Base-by-base conservation (phyloP, 2,113 vertebrate species). In the Vicugna pacos region DNA sequence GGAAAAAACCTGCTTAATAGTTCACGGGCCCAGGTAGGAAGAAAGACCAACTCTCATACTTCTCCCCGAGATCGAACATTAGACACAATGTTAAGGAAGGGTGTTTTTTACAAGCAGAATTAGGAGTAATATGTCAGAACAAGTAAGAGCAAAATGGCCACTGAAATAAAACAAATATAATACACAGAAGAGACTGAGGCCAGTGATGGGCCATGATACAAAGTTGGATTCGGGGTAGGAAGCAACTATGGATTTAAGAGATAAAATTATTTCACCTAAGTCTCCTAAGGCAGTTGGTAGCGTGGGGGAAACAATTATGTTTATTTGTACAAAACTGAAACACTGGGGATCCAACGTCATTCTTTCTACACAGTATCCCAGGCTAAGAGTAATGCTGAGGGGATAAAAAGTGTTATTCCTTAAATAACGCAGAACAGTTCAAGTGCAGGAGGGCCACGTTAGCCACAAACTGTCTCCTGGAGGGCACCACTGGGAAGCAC, bases 11-110 rank as follows among this genome's bases (percentile, higher is more conserved):
- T 30, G 2, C 17, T 65, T 42, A 13, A 28, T 22, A 70, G 48
- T 35, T 28, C 28, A 52, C 8, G 13, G 1, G 20, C 6, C 11
- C 10, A 11, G 13, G 11, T 8, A 38, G 17, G 58, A 52, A 8
- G 8, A 22, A 84, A 24, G 24, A 1, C 0, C 2, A 50, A 75
- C 30, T 38, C 2, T 58, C 13, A 5, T 2, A 0, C 0, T 86
- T 62, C 13, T 85, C 22, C 17, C 8, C 48, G 30, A 52, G 38
- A 64, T 30, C 54, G 7, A 48, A 26, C 32, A 15, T 42, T 38
- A 50, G 20, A 82, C 30, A 35, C 70, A 22, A 64, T 8, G 16
- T 38, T 62, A 73, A 32, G 24, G 19, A 1, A 22, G 26, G 24
- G 15, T 54, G 1, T 24, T 50, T 14, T 32, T 60, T 8, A 64